These are phyloP conservation scores for Eira barbara DNA, from an alignment of 2,113 vertebrate genomes.

Conservation along the genomic window DNA sequence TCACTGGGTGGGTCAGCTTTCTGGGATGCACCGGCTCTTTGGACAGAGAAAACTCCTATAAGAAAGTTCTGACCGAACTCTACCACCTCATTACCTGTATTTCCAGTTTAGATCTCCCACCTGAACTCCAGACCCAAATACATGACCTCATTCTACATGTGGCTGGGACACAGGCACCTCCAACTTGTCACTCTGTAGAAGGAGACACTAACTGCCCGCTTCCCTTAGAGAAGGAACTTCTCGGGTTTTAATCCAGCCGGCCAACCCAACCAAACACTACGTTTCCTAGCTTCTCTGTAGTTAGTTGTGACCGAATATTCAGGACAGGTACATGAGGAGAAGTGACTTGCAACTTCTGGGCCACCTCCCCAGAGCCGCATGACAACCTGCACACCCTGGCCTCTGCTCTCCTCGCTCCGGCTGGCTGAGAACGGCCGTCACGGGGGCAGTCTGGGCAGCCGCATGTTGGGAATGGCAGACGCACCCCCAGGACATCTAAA, in stretches of 20 bases:
- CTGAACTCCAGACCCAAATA: background rate
- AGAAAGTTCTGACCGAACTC: background rate
- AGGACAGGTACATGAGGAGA: background rate
- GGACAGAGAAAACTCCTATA: background rate
- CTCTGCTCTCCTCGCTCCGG: background rate
- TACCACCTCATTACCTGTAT: background rate
- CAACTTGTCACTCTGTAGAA: background rate
- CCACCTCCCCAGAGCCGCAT: background rate
- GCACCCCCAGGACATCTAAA: background rate
- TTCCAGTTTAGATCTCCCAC: background rate
- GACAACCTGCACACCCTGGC: background rate
- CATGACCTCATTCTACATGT: background rate
- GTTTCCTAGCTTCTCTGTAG: slow-evolving; percentile 6
- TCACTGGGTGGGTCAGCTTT: background rate
- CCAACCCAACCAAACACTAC: background rate
- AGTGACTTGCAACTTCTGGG: background rate
- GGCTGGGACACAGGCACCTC: background rate
- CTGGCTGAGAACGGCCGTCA: background rate
- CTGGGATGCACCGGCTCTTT: background rate
- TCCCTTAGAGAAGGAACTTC: background rate
- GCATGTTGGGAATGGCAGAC: background rate
- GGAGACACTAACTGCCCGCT: background rate
- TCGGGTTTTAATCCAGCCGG: background rate
- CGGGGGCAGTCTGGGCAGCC: background rate
- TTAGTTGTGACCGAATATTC: background rate